A percentile compares a stretch with the other conserved stretches of the same genome.
Conservation (phyloP, 2,113 vertebrate species). For the Dendrocopos noguchii region DNA sequence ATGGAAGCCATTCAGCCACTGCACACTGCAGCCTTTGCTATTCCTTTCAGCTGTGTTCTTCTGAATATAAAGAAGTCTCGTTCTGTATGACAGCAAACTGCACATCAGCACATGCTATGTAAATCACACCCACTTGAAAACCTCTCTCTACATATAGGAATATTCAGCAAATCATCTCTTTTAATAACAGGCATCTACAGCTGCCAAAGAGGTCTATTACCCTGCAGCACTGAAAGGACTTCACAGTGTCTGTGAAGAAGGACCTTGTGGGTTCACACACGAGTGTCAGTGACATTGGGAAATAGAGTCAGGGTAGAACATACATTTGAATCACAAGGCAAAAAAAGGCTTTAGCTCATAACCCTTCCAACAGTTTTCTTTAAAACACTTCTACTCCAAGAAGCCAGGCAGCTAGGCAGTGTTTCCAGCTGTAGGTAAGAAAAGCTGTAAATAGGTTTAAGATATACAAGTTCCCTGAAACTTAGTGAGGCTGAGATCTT, state of each 20-base stretch:
- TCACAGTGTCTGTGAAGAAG: not conserved
- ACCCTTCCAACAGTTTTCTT: not conserved
- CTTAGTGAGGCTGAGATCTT: not conserved
- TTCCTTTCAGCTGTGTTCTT: not conserved
- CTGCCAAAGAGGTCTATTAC: not conserved
- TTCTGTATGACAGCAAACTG: not conserved
- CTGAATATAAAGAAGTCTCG: not conserved
- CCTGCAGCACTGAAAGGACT: not conserved
- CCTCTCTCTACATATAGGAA: not conserved
- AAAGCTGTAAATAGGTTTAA: not conserved
- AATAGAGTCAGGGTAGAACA: not conserved
- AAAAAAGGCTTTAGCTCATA: not conserved
- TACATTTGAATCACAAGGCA: not conserved
- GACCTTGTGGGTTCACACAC: not conserved
- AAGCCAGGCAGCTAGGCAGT: not conserved
- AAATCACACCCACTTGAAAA: not conserved
- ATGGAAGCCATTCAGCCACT: not conserved
- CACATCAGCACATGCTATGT: slow-evolving; percentile 15
- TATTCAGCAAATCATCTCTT: not conserved
- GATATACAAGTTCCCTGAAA: not conserved
- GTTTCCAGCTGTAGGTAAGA: not conserved
- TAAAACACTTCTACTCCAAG: not conserved
- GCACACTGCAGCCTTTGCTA: not conserved
- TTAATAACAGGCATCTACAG: not conserved
- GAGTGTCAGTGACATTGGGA: not conserved